Conservation (phyloP, 2,888 invertebrate genomes). For the Gasteruption jaculator region DNA sequence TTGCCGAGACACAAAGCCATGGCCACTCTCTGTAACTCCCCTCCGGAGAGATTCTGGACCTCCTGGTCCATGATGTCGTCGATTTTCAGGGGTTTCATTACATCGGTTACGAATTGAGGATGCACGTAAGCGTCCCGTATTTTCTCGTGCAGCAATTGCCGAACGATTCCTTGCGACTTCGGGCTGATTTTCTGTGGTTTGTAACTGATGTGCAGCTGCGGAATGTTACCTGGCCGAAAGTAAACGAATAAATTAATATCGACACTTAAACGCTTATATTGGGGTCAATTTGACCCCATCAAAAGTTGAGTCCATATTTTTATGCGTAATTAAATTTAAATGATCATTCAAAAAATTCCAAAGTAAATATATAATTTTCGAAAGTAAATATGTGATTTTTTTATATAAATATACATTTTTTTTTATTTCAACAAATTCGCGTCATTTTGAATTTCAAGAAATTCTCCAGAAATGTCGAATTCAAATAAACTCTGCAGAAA, state of each 20-base stretch:
- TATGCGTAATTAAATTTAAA: too few species aligned
- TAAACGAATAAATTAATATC: slow-evolving; percentile 13
- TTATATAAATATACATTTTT: too few species aligned
- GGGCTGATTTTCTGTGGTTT: slow-evolving; percentile 99
- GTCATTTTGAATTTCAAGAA: too few species aligned
- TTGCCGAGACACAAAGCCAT: slow-evolving; percentile 94
- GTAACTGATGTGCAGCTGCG: slow-evolving; percentile 95
- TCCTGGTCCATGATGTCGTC: slow-evolving; percentile 98
- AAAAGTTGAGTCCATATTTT: too few species aligned
- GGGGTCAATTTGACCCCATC: too few species aligned
- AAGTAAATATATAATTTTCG: background rate
- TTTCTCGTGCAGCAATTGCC: slow-evolving; percentile 90
- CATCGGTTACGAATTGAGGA: slow-evolving; percentile 97
- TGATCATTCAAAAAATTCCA: too few species aligned
- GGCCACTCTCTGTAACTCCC: slow-evolving; percentile 97
- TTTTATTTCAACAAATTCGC: too few species aligned
- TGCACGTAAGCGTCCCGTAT: slow-evolving; percentile 97
- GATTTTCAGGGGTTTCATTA: slow-evolving; percentile 96
- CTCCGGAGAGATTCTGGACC: slow-evolving; percentile 97
- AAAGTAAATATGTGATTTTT: too few species aligned
- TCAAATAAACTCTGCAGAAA: too few species aligned
- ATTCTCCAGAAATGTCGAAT: too few species aligned
- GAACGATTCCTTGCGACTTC: slow-evolving; percentile 89
- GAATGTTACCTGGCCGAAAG: slow-evolving; percentile 67
- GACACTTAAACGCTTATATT: too few species aligned